Percentiles rank a stretch among this genome's conserved stretches.
These are phyloP conservation scores for Okamejei kenojei DNA, from an alignment of 2,797 vertebrate species.

Conservation along the genomic window DNA sequence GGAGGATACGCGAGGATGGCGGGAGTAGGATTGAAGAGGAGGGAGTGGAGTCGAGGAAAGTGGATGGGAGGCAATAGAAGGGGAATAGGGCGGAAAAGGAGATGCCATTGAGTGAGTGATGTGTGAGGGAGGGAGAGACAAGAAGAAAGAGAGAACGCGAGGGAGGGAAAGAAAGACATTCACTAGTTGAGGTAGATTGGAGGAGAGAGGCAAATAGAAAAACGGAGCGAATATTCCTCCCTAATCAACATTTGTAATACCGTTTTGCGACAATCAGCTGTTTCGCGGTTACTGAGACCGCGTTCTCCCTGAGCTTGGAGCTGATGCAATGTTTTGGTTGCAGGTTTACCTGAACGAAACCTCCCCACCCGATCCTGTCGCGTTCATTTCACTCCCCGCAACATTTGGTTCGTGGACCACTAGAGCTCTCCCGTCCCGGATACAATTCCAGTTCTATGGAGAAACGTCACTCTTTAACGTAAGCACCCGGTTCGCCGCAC, in stretches of 20 bases:
- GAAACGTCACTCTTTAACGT: slow-evolving; percentile 70
- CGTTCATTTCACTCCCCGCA: slow-evolving; percentile 67
- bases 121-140: neutral
- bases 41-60: neutral
- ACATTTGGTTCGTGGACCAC: slow-evolving; percentile 53
- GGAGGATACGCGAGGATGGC: too few relatives aligned
- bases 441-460: slow-evolving; percentile 81
- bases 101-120: too few relatives aligned
- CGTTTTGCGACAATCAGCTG: too few relatives aligned
- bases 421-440: slow-evolving; percentile 52
- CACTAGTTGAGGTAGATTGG: neutral
- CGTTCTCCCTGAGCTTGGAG: too few relatives aligned
- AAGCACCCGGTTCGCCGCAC: slow-evolving; percentile 41
- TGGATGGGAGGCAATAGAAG: neutral
- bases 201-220: neutral
- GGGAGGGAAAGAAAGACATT: neutral
- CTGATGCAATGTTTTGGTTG: slow-evolving; percentile 15
- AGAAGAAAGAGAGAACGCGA: neutral
- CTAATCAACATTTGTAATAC: too few relatives aligned
- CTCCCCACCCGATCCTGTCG: slow-evolving; percentile 50
- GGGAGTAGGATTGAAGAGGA: neutral
- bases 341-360: slow-evolving; percentile 61
- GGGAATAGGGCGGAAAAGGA: too few relatives aligned
- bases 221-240: too few relatives aligned
- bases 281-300: too few relatives aligned